Evolutionary conservation across 2,888 invertebrate species (phyloP).

Genomic region (Drosophila mimica): DNA sequence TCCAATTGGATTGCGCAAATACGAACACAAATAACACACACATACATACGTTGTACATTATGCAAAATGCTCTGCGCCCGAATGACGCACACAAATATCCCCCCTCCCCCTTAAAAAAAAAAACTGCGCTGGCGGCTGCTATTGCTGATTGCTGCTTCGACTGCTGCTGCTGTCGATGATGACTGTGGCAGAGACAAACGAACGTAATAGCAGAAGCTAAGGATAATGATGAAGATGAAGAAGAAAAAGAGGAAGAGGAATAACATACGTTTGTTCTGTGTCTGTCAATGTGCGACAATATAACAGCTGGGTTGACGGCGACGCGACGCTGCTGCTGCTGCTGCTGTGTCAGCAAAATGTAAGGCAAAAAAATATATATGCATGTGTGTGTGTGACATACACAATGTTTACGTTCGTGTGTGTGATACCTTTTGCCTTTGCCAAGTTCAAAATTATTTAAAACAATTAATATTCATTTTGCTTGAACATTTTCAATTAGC

Average conservation of each 20-base stretch:
- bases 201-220: conserved; percentile 26
- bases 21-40: conserved; percentile 51
- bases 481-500: conserved; percentile 65
- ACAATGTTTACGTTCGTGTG: conserved; percentile 13
- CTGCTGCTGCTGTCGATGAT: conserved; percentile 62
- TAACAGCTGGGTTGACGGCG: conserved; percentile 62
- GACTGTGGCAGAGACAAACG: conserved; percentile 49
- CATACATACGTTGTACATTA: conserved; percentile 41
- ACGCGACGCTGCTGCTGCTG: conserved; percentile 19
- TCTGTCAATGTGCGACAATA: conserved; percentile 57
- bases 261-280: conserved; percentile 33
- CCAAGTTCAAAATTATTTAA: conserved; percentile 83
- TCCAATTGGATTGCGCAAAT: conserved; percentile 75
- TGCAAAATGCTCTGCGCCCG: conserved; percentile 61
- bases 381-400: conserved; percentile 14
- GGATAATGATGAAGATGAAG: background rate
- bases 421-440: conserved; percentile 61
- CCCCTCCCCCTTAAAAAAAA: conserved; percentile 25
- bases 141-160: conserved; percentile 21
- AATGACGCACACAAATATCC: conserved; percentile 74
- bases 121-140: conserved; percentile 31
- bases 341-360: conserved; percentile 29
- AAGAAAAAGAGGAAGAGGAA: conserved; percentile 19
- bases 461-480: conserved; percentile 80
- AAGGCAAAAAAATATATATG: conserved; percentile 11